Evolutionary conservation across 2,113 vertebrate genomes (phyloP), one percentile per base, ranked within the genome.

Genomic region (Okapia johnstoni): DNA sequence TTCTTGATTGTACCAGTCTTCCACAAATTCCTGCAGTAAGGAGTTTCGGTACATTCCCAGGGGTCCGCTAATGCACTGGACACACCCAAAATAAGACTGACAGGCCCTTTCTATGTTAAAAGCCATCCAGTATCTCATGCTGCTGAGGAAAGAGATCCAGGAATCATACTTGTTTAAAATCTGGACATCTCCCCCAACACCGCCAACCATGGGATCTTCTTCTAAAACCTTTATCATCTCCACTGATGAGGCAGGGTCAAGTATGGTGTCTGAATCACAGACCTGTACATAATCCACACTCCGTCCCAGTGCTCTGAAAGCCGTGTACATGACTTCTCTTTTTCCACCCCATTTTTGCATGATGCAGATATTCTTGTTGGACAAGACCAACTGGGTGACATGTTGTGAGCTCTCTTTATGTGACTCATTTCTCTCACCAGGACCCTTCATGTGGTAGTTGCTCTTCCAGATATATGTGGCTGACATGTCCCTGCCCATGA

Each of bases 341-440:
- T 99, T 99, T 92, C 99, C 99, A 94, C 99, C 99, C 99, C 99
- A 99, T 98, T 99, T 99, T 98, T 99, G 99, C 99, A 99, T 99
- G 99, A 99, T 99, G 99, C 99, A 99, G 95, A 99, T 97, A 97
- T 99, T 99, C 98, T 99, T 99, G 98, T 99, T 99, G 98, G 99
- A 99, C 95, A 99, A 98, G 96, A 99, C 99, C 98, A 99, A 96
- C 26, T 99, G 99, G 88, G 99, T 99, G 93, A 99, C 98, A 0
- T 99, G 99, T 86, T 99, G 99, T 30, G 99, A 98, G 98, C 99
- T 99, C 95, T 99, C 99, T 30, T 98, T 98, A 60, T 99, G 99
- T 70, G 99, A 99, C 97, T 99, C 99, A 0, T 99, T 99, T 0
- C 99, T 99, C 99, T 99, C 99, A 5, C 98, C 99, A 0, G 99